Percentiles rank a stretch among this genome's conserved stretches.
Evolutionary conservation across 2,113 vertebrate genomes (phyloP).

Genomic region (Cyprinodon brontotheroides): DNA sequence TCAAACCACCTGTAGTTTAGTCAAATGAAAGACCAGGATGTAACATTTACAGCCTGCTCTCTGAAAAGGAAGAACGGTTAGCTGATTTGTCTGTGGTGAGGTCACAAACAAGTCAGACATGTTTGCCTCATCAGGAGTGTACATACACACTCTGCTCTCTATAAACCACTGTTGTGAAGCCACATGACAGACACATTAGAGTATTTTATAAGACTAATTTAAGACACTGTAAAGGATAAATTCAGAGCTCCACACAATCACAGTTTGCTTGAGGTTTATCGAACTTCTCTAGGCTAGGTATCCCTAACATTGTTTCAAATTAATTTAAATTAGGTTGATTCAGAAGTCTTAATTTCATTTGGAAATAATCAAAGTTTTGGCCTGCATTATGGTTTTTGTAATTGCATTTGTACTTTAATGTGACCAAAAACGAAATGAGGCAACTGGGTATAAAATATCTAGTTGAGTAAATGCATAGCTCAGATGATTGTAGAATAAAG

Average conservation of each 20-base stretch:
- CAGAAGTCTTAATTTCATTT: background rate
- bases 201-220: slow-evolving; percentile 63
- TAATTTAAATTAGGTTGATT: background rate
- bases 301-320: background rate
- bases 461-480: slow-evolving; percentile 25
- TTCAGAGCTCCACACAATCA: slow-evolving; percentile 36
- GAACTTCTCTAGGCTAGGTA: background rate
- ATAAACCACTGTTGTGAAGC: slow-evolving; percentile 37
- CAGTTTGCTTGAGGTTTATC: slow-evolving; percentile 14
- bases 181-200: slow-evolving; percentile 68
- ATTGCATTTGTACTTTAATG: slow-evolving; percentile 19
- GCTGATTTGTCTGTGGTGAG: slow-evolving; percentile 58
- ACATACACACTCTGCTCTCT: slow-evolving; percentile 19
- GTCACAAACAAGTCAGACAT: slow-evolving; percentile 68
- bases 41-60: slow-evolving; percentile 39
- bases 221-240: slow-evolving; percentile 57
- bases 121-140: slow-evolving; percentile 52
- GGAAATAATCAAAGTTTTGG: slow-evolving; percentile 9
- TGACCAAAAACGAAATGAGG: background rate
- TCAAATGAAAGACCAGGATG: slow-evolving; percentile 39
- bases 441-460: slow-evolving; percentile 6
- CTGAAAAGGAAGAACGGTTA: slow-evolving; percentile 38
- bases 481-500: slow-evolving; percentile 17
- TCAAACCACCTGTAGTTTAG: slow-evolving; percentile 17
- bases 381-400: background rate